A percentile compares a stretch with the other conserved stretches of the same genome.
These are phyloP conservation scores for Halictus rubicundus DNA, from an alignment of 1,140 invertebrate genomes.

Conservation along the genomic window DNA sequence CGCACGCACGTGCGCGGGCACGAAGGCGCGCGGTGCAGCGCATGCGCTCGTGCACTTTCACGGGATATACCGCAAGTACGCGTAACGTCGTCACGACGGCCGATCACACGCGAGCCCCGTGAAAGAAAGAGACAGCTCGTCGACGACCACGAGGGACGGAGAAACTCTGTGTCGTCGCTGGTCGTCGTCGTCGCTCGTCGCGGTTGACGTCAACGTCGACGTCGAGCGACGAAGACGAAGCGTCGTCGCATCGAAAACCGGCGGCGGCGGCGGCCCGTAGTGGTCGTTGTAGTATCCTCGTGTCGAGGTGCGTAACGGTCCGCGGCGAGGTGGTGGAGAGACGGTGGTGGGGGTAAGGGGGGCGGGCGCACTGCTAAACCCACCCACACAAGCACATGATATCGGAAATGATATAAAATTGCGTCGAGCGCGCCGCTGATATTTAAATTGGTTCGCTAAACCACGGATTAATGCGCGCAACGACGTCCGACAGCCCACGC, in stretches of 20 bases:
- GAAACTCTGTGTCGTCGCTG: neutral
- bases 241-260: slow-evolving; percentile 13
- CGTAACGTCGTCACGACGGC: slow-evolving; percentile 45
- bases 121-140: neutral
- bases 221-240: neutral
- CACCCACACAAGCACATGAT: slow-evolving; percentile 76
- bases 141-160: slow-evolving; percentile 6
- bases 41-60: slow-evolving; percentile 42
- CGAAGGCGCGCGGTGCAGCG: slow-evolving; percentile 24
- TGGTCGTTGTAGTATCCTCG: slow-evolving; percentile 20
- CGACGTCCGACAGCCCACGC: slow-evolving; percentile 65
- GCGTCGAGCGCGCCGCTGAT: slow-evolving; percentile 79
- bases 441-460: slow-evolving; percentile 81
- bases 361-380: slow-evolving; percentile 72
- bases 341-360: slow-evolving; percentile 35
- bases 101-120: slow-evolving; percentile 38
- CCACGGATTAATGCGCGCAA: slow-evolving; percentile 79
- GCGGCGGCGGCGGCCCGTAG: neutral
- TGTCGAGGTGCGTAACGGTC: slow-evolving; percentile 62
- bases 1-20: slow-evolving; percentile 50
- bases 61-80: slow-evolving; percentile 61
- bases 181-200: slow-evolving; percentile 11
- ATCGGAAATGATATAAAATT: slow-evolving; percentile 82
- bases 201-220: slow-evolving; percentile 10
- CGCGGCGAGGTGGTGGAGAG: slow-evolving; percentile 47